Base-by-base conservation (phyloP, 2,888 invertebrate genomes). In the Yponomeuta plumbellus region DNA sequence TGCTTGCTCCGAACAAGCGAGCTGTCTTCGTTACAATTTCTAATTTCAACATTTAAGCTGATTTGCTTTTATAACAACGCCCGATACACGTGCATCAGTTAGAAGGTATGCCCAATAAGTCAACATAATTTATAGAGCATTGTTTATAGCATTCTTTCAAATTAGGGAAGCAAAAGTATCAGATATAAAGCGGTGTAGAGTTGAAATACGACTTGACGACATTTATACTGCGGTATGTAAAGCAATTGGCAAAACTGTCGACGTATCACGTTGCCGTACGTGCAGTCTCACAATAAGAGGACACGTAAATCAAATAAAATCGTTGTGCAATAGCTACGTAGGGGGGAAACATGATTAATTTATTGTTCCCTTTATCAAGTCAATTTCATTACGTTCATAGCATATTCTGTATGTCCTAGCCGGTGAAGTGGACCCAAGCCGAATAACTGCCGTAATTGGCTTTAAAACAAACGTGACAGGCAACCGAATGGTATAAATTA, bases 181-280 rank as follows among this genome's bases (percentile, higher is more conserved):
- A 52, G 44, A 52, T 52, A 52, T 52, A 52, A 17, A 52, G 17
- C 44, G 17, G 44, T 1, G 13, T 13, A 4, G 44, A 52, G 17
- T 52, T 52, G 44, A 52, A 17, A 52, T 52, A 52, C 59, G 59
- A 20, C 22, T 13, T 40, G 62, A 40, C 62, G 39, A 26, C 61
- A 26, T 26, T 34, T 39, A 17, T 59, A 13, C 62, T 17, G 17
- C 34, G 39, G 17, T 39, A 61, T 61, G 62, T 62, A 40, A 39
- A 62, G 39, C 62, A 62, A 39, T 62, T 34, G 62, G 62, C 34
- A 62, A 62, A 62, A 62, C 39, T 20, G 62, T 59, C 44, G 21
- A 62, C 62, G 62, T 34, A 62, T 62, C 34, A 34, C 34, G 34
- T 62, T 20, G 26, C 61, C 34, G 34, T 20, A 62, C 39, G 34